Conservation (phyloP, 2,797 vertebrate genomes). For the Pteronotus mesoamericanus region DNA sequence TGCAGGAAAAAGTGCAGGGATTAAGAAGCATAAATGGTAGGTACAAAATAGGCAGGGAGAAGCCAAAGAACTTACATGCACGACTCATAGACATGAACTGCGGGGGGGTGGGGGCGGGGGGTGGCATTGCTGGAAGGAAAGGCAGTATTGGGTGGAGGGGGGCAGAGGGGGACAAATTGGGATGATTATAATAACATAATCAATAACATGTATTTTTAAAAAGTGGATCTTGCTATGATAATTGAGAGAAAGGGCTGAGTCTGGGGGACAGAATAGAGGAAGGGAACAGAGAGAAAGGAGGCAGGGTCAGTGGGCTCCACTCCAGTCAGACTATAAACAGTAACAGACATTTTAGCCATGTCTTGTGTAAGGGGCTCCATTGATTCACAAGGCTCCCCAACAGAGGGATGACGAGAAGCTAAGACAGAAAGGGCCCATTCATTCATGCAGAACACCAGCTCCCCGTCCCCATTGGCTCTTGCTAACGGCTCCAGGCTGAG, state of each 20-base stretch:
- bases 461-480: constrained; percentile 66
- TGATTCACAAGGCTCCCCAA: constrained; percentile 30
- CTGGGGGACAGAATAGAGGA: not conserved
- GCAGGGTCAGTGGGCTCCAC: constrained; percentile 2
- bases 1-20: not conserved
- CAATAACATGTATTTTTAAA: not conserved
- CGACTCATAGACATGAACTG: not conserved
- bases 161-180: not conserved
- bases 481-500: constrained; percentile 63
- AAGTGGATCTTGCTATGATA: not conserved
- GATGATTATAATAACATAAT: not conserved
- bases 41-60: not conserved
- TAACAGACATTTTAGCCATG: constrained; percentile 47
- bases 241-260: not conserved
- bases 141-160: not conserved
- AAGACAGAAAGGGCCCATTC: constrained; percentile 71
- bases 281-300: not conserved
- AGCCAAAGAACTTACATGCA: not conserved
- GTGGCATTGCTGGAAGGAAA: not conserved
- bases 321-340: constrained; percentile 53
- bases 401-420: constrained; percentile 59
- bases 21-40: not conserved
- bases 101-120: too few relatives aligned
- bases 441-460: constrained; percentile 54
- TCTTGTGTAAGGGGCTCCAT: constrained; percentile 50